Evolutionary conservation across 2,797 vertebrate species (phyloP), one percentile per base, ranked within the genome.

Genomic region (Enteromius unitaeniatus): DNA sequence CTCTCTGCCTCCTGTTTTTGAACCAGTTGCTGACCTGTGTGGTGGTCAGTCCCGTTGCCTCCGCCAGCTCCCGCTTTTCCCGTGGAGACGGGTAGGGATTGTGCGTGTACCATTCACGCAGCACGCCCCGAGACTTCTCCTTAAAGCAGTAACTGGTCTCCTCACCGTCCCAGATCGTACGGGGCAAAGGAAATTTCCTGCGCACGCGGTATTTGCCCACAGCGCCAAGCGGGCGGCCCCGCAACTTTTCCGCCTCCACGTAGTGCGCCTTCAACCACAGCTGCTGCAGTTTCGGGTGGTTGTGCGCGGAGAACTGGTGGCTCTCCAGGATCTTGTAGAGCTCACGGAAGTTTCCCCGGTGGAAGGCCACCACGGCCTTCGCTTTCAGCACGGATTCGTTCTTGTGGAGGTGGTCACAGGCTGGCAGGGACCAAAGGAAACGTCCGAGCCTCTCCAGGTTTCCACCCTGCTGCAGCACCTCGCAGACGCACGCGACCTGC

Each of bases 1-100:
- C 97, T 88, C 97, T 91, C 92, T 99, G 97, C 89, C 97, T 93
- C 89, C 97, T 94, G 96, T 99, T 99, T 93, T 99, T 99, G 94
- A 99, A 99, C 97, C 97, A 99, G 94, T 99, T 99, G 96, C 97
- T 99, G 96, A 99, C 97, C 93, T 99, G 97, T 87, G 97, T 99
- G 86, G 97, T 98, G 93, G 97, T 99, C 92, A 99, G 96, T 70
- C 97, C 97, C 17, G 97, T 99, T 93, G 97, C 97, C 88, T 99
- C 97, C 34, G 97, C 97, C 93, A 99, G 78, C 91, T 99, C 97
- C 77, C 97, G 92, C 92, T 99, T 99, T 91, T 99, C 97, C 31
- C 97, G 95, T 79, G 97, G 97, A 85, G 97, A 99, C 15, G 97
- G 97, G 85, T 99, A 99, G 0, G 97, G 97, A 87, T 99, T 99